Percentiles rank a stretch among this genome's conserved stretches.
These are phyloP conservation scores for Delia radicum DNA, from an alignment of 1,140 invertebrate species.

Conservation along the genomic window DNA sequence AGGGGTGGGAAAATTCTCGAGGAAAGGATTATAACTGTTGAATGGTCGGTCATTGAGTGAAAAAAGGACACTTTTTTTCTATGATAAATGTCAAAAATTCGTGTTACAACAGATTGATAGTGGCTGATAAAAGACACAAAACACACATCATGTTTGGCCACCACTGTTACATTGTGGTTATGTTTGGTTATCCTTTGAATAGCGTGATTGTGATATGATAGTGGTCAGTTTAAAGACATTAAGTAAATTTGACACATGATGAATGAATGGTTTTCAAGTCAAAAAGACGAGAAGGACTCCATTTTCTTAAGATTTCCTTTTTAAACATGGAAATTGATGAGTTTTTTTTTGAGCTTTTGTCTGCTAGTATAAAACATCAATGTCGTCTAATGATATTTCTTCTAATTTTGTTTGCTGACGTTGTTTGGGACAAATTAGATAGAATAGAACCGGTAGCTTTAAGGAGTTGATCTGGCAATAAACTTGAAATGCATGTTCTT, in stretches of 20 bases:
- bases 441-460: constrained; percentile 10
- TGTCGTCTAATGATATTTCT: background rate
- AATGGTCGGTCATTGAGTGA: background rate
- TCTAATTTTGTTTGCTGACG: background rate
- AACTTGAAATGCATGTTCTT: constrained; percentile 12
- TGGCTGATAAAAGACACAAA: background rate
- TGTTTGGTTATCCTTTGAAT: background rate
- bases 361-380: background rate
- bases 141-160: background rate
- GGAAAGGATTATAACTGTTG: constrained; percentile 2
- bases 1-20: background rate
- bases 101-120: constrained; percentile 18
- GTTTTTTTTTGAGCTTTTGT: background rate
- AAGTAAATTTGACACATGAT: background rate
- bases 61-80: background rate
- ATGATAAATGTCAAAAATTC: constrained; percentile 15
- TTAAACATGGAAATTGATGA: background rate
- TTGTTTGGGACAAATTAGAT: background rate
- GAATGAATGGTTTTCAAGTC: background rate
- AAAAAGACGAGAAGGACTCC: background rate
- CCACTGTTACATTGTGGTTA: constrained; percentile 3
- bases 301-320: constrained; percentile 5
- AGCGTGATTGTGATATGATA: background rate
- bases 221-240: background rate
- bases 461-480: constrained; percentile 4